These are phyloP conservation scores for Acanthoscelides obtectus DNA, from an alignment of 2,888 invertebrate genomes.

Conservation along the genomic window DNA sequence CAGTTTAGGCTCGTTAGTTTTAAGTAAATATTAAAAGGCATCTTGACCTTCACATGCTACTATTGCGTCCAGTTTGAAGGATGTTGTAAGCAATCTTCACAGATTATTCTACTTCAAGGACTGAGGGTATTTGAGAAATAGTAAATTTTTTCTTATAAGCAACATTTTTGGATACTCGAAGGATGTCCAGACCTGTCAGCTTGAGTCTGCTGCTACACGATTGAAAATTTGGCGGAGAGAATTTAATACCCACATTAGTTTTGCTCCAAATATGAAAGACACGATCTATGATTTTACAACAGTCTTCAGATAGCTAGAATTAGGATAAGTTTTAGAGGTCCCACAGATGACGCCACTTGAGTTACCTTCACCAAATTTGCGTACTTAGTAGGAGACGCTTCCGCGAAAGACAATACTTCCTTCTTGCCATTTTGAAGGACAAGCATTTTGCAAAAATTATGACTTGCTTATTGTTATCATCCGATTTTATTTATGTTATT, in stretches of 20 bases:
- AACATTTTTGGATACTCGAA: too few species aligned
- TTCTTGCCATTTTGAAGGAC: slow-evolving; percentile 29
- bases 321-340: not conserved
- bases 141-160: too few species aligned
- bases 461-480: slow-evolving; percentile 14
- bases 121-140: too few species aligned
- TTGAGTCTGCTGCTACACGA: too few species aligned
- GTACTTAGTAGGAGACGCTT: not conserved
- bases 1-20: not conserved
- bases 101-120: too few species aligned
- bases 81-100: not conserved
- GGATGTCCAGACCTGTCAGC: too few species aligned
- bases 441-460: not conserved
- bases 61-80: not conserved
- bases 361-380: slow-evolving; percentile 33
- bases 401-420: not conserved
- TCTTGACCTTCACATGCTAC: not conserved
- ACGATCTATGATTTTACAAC: not conserved
- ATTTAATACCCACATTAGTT: too few species aligned
- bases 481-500: slow-evolving; percentile 31
- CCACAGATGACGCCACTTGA: slow-evolving; percentile 14
- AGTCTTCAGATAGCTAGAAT: not conserved
- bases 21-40: not conserved
- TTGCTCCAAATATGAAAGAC: too few species aligned
- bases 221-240: too few species aligned